Percentiles rank a stretch among this genome's conserved stretches.
phyloP scores from a whole-genome alignment of 2,888 invertebrate genomes.

The Camptogramma bilineatum region DNA sequence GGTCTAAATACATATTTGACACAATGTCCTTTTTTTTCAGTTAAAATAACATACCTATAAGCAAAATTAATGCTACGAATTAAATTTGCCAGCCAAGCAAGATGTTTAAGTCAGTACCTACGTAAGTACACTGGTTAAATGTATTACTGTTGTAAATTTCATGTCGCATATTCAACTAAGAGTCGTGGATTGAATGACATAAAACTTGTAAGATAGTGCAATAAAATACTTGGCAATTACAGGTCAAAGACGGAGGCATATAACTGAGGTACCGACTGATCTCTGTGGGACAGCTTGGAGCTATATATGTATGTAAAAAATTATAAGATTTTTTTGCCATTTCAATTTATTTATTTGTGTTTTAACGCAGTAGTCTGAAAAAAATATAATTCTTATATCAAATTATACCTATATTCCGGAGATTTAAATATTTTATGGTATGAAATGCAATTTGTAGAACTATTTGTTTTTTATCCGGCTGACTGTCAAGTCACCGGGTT shows the following conservation, averaged over 20 bases:
- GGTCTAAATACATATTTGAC: too few species aligned
- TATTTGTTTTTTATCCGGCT: too few species aligned
- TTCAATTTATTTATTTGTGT: too few species aligned
- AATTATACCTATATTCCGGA: too few species aligned
- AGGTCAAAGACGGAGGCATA: conserved; percentile 68
- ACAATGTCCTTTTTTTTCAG: too few species aligned
- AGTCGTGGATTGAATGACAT: conserved; percentile 81
- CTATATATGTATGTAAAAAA: conserved; percentile 12
- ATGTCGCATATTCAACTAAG: conserved; percentile 83
- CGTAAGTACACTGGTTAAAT: conserved; percentile 68
- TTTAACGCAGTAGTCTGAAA: too few species aligned
- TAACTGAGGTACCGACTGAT: conserved; percentile 48
- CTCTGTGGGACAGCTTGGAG: conserved; percentile 18
- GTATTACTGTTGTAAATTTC: conserved; percentile 80
- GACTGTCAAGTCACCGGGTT: too few species aligned
- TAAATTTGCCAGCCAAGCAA: conserved; percentile 31
- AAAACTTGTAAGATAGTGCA: conserved; percentile 80
- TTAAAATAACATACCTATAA: background rate
- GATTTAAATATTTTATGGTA: too few species aligned
- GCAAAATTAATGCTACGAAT: background rate
- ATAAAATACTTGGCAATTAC: conserved; percentile 82
- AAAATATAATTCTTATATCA: too few species aligned
- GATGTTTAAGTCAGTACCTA: conserved; percentile 52
- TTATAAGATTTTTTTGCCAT: background rate
- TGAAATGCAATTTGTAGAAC: too few species aligned